Evolutionary conservation across 2,888 invertebrate genomes (phyloP), one percentile per base, ranked within the genome.

Genomic region (Perithous albicinctus): DNA sequence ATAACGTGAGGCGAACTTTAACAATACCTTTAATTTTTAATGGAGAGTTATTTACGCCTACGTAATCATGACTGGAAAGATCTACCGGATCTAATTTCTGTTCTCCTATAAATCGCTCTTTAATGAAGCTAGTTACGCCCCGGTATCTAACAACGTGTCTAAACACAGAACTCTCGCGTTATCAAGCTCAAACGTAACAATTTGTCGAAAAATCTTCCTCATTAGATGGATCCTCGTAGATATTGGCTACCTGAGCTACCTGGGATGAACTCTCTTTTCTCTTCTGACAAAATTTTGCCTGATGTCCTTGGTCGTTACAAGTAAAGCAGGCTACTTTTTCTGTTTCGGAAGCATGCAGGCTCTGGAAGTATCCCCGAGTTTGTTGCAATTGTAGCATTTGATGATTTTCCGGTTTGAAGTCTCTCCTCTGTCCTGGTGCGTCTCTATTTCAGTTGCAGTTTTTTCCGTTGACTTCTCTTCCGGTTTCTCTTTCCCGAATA

Each of bases 101-200:
- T 15, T 15, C 38, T 29, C 15, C 76, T 46, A 79, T 32, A 38
- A 76, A 59, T 38, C 74, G 56, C 43, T 56, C 43, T 73, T 84
- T 79, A 15, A 82, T 51, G 23, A 84, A 80, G 74, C 82, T 82
- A 6, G 79, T 38, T 20, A 15, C 18, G 43, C 81, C 75, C 75
- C 66, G 1, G 75, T 75, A 46, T 78, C 78, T 54, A 82, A 43
- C 38, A 82, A 72, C 15, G 78, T 64, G 8, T 56, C 48, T 35
- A 82, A 38, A 59, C 46, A 15, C 0, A 46, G 18, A 15, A 15
- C 18, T 18, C 23, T n/a, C 1, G 15, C 18, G n/a, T 26, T 20
- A 4, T 4, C 8, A n/a, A 69, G 38, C 61, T 59, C 8, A 48
- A 59, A 51, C n/a, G 61, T 51, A 18, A 69, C 12, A 1, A 61